phyloP scores from a whole-genome alignment of 2,888 invertebrate species.

The Clistopyga incitator region DNA sequence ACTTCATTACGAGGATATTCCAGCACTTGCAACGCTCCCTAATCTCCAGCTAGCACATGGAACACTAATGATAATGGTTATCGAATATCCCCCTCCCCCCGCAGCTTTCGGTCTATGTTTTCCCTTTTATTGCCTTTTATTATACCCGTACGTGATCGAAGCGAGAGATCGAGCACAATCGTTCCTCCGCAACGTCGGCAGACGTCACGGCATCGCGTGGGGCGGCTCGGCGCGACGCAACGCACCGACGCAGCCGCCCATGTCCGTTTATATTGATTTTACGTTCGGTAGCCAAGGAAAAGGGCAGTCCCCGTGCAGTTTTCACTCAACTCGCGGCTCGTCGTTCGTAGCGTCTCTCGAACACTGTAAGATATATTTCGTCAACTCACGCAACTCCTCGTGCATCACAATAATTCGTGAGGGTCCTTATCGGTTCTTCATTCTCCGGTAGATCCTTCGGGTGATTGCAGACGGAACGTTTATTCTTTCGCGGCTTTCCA shows the following conservation, averaged over 20 bases:
- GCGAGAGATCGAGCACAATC: not conserved
- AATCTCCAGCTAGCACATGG: not conserved
- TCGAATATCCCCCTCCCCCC: not conserved
- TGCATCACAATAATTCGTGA: not conserved
- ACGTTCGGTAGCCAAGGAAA: constrained; percentile 58
- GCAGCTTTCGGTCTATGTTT: not conserved
- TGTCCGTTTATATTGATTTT: constrained; percentile 72
- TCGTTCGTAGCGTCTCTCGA: constrained; percentile 43
- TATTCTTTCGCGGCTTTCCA: not conserved
- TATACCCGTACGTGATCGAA: not conserved
- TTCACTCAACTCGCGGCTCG: constrained; percentile 58
- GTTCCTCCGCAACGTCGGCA: not conserved
- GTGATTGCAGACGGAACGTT: not conserved
- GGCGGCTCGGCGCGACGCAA: constrained; percentile 54
- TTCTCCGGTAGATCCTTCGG: not conserved
- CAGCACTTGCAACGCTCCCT: not conserved
- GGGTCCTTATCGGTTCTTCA: not conserved
- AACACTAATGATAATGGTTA: not conserved
- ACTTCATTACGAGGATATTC: not conserved
- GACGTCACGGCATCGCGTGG: constrained; percentile 40
- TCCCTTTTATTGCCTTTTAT: not conserved
- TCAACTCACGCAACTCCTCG: constrained; percentile 12
- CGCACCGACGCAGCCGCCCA: constrained; percentile 70
- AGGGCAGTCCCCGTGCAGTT: constrained; percentile 64
- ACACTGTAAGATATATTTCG: constrained; percentile 44